Evolutionary conservation across 2,797 vertebrate genomes (phyloP).

Genomic region (Coendou prehensilis): DNA sequence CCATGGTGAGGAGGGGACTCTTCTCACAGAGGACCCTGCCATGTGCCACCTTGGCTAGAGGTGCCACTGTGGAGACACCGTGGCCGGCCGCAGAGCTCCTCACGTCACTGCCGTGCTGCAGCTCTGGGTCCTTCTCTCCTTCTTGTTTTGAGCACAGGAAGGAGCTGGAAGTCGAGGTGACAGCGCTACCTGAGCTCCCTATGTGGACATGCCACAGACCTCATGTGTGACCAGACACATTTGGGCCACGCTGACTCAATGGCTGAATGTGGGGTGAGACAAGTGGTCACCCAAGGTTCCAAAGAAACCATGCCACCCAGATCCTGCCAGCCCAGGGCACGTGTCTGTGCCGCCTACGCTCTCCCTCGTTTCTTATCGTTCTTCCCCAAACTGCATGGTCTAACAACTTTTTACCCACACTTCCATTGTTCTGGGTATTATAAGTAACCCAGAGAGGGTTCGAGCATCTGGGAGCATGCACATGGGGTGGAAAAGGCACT

Average conservation of each 20-base stretch:
- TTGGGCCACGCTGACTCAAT: too few species aligned
- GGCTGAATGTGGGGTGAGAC: not conserved
- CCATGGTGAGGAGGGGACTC: not conserved
- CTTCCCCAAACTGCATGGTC: not conserved
- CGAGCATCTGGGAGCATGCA: not conserved
- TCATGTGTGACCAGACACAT: not conserved
- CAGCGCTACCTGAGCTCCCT: not conserved
- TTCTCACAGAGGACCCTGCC: not conserved
- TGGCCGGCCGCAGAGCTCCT: not conserved
- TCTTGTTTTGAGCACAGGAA: not conserved
- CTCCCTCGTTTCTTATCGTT: not conserved
- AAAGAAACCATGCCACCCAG: not conserved
- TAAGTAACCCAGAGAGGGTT: not conserved
- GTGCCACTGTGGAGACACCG: not conserved
- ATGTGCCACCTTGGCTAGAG: rapidly evolving
- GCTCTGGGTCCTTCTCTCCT: too few species aligned
- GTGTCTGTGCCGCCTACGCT: not conserved
- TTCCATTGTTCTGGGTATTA: not conserved
- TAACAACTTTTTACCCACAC: not conserved
- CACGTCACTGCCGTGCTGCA: rapidly evolving
- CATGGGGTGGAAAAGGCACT: not conserved
- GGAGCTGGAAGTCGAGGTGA: not conserved
- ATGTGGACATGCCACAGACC: rapidly evolving
- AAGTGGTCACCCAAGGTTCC: not conserved
- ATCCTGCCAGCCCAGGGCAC: not conserved